Percentiles rank a stretch among this genome's conserved stretches.
Evolutionary conservation across 1,140 invertebrate species (phyloP).

Genomic region (Diuraphis noxia): DNA sequence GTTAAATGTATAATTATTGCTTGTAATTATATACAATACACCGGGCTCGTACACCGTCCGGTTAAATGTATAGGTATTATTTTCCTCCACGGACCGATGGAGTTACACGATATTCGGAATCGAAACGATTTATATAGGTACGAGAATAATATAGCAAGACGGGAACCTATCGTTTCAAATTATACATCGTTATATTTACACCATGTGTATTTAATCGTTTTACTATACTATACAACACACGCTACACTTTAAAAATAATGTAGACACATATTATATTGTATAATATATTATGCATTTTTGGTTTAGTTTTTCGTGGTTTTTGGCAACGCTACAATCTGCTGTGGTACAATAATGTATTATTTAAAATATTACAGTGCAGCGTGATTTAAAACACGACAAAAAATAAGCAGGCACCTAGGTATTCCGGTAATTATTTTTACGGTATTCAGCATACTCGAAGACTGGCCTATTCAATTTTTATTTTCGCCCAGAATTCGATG

Average conservation of each 20-base stretch:
- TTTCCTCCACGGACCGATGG: background rate
- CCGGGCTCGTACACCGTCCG: background rate
- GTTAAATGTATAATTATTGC: background rate
- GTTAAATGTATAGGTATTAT: background rate
- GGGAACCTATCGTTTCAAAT: background rate
- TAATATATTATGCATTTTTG: background rate
- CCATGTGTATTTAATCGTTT: background rate
- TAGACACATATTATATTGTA: background rate
- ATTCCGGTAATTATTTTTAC: background rate
- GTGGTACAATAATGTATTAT: too few relatives aligned
- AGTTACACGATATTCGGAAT: background rate
- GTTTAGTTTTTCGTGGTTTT: background rate
- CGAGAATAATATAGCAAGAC: background rate
- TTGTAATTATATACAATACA: conserved; percentile 16
- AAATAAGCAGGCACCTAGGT: too few relatives aligned
- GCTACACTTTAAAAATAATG: background rate
- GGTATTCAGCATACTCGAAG: background rate
- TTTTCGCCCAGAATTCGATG: background rate
- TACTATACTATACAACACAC: background rate
- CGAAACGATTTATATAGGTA: background rate
- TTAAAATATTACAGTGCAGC: too few relatives aligned
- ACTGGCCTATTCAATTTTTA: background rate
- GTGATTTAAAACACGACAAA: too few relatives aligned
- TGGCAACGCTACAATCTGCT: too few relatives aligned
- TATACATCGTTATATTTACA: background rate